A percentile compares a stretch with the other conserved stretches of the same genome.
Conservation (phyloP, 2,113 vertebrate genomes). For the Rhynchopsitta pachyrhyncha region DNA sequence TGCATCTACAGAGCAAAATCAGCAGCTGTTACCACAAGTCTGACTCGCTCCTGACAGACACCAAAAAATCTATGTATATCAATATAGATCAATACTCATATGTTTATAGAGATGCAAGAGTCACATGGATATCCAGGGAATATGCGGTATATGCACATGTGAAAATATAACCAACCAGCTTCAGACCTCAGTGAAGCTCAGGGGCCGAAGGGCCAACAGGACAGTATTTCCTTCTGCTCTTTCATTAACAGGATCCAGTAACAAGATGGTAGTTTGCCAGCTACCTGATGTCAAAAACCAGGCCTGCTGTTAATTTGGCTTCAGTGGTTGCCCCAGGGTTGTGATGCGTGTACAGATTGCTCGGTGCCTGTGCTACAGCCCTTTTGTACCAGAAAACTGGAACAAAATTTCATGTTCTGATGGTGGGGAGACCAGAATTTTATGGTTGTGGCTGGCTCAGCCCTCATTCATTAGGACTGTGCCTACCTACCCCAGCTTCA, state of each 20-base stretch:
- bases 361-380: neutral
- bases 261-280: neutral
- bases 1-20: neutral
- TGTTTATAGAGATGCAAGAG: neutral
- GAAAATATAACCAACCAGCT: neutral
- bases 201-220: neutral
- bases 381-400: neutral
- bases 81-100: neutral
- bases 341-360: neutral
- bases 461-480: neutral
- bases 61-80: neutral
- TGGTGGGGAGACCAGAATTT: neutral
- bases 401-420: neutral
- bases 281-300: neutral
- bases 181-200: neutral
- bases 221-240: neutral
- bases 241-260: neutral
- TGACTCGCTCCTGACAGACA: neutral
- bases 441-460: neutral
- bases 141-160: fast-evolving
- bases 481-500: neutral
- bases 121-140: neutral
- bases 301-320: neutral
- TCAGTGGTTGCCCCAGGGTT: neutral
- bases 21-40: neutral